Base-by-base conservation (phyloP, 2,888 invertebrate species). In the Eurois occulta region DNA sequence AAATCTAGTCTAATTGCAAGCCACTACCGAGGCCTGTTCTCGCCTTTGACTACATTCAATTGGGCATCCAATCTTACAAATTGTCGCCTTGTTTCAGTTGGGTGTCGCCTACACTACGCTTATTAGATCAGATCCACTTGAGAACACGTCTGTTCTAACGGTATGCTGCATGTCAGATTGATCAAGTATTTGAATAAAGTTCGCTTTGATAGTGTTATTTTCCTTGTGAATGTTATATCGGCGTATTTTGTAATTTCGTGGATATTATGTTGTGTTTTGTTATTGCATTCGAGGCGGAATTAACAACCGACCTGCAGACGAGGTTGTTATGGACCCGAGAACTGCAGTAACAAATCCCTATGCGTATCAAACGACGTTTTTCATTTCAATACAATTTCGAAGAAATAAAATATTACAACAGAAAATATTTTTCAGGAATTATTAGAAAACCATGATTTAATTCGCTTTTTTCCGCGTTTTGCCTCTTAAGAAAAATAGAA, bases 41-140 rank as follows among this genome's bases (percentile, higher is more conserved):
- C 28, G 62, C 7, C 60, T 72, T 55, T 72, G 85, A 74, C 73
- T 62, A 81, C 43, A 77, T 81, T 71, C 10, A 86, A 83, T 83
- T 82, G 69, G 46, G 46, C 41, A 41, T 64, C 21, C 72, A 80
- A 74, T 68, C 43, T 38, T 68, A 28, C 60, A 81, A 81, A 82
- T 82, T 74, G 55, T 48, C 77, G 58, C 58, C 55, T 32, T 76
- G 55, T 72, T 73, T 62, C 77, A 46, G 13, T 28, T 70, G 62
- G 16, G 24, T 70, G 35, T 55, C 69, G 41, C 86, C 78, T 75
- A 82, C 86, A 58, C 48, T 35, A 38, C 71, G 71, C 68, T 73
- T 41, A 68, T 72, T 76, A 82, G 28, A 32, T 35, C 68, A n/a
- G n/a, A 66, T 41, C 77, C 65, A 76, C 48, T 85, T 65, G 52